Conservation (phyloP, 2,888 invertebrate species). For the Agelastica alni region DNA sequence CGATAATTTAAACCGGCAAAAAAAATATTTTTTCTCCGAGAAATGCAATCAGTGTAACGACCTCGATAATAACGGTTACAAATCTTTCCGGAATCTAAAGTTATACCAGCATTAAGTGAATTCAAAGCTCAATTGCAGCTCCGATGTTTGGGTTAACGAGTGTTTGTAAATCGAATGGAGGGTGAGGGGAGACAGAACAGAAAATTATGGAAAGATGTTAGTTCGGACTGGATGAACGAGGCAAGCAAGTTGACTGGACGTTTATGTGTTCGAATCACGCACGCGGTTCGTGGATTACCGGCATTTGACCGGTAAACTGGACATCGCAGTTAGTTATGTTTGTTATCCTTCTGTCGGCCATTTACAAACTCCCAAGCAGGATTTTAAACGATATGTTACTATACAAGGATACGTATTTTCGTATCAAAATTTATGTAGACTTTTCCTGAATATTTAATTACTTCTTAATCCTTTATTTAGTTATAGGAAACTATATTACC, state of each 20-base stretch:
- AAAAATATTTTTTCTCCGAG: too few relatives aligned
- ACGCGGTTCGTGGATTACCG: slow-evolving; percentile 36
- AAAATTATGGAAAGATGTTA: slow-evolving; percentile 29
- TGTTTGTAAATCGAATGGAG: slow-evolving; percentile 16
- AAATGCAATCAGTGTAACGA: too few relatives aligned
- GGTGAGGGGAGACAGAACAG: slow-evolving; percentile 10
- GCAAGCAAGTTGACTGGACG: slow-evolving; percentile 42
- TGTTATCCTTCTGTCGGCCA: slow-evolving; percentile 12
- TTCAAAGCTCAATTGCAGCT: slow-evolving; percentile 17
- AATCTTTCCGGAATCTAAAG: slow-evolving; percentile 7
- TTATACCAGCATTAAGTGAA: slow-evolving; percentile 13
- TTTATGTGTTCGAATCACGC: slow-evolving; percentile 50
- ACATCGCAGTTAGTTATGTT: slow-evolving; percentile 25
- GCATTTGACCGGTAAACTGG: slow-evolving; percentile 28
- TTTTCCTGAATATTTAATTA: too few relatives aligned
- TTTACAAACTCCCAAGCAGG: slow-evolving; percentile 14
- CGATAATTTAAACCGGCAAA: too few relatives aligned
- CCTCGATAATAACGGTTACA: too few relatives aligned
- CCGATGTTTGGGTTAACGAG: slow-evolving; percentile 14
- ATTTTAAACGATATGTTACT: slow-evolving; percentile 4
- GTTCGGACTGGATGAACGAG: slow-evolving; percentile 38
- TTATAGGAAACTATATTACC: too few relatives aligned
- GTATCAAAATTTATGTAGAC: too few relatives aligned
- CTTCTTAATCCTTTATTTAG: too few relatives aligned
- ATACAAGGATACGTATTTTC: background rate